Evolutionary conservation across 2,888 invertebrate genomes (phyloP), one percentile per base, ranked within the genome.

Genomic region (Abscondita cerata): DNA sequence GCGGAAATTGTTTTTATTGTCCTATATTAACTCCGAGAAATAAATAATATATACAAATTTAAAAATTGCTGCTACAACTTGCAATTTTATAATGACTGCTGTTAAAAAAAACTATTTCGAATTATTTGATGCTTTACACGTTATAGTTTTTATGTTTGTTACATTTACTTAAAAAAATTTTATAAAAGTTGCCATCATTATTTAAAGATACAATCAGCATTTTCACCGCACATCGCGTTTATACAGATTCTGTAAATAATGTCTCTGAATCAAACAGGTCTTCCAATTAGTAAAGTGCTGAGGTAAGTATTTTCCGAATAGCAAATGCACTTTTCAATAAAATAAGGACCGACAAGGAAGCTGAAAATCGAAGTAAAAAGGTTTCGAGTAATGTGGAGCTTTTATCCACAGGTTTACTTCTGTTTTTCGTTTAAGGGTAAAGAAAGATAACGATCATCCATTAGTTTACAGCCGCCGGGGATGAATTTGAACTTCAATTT

Each of bases 401-500:
- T 63, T 63, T 63, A 63, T 63, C 59, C 55, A 51, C 58, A 66
- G 54, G 59, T 63, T 63, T 57, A 63, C 59, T 59, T 65, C 59
- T 59, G 65, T 62, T 65, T 64, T 64, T 64, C 60, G 64, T 64
- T 64, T 61, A 64, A 58, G 55, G 54, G 46, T 59, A 48, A 52
- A 56, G 44, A 54, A 31, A 63, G 68, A 68, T 71, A 69, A 69
- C 65, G 68, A 69, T 66, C 68, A 58, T 58, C 67, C 69, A 69
- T 69, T 69, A 69, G 69, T 68, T 68, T 60, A 67, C 62, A 66
- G 64, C 67, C 67, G 44, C 48, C 64, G 66, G 65, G 65, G 60
- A 65, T 64, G 63, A 64, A 69, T 69, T 68, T 67, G 65, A 67
- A 68, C 65, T 65, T 57, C 65, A 63, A 68, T 66, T 66, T 65